Base-by-base conservation (phyloP, 2,113 vertebrate genomes). In the Galeopterus variegatus region DNA sequence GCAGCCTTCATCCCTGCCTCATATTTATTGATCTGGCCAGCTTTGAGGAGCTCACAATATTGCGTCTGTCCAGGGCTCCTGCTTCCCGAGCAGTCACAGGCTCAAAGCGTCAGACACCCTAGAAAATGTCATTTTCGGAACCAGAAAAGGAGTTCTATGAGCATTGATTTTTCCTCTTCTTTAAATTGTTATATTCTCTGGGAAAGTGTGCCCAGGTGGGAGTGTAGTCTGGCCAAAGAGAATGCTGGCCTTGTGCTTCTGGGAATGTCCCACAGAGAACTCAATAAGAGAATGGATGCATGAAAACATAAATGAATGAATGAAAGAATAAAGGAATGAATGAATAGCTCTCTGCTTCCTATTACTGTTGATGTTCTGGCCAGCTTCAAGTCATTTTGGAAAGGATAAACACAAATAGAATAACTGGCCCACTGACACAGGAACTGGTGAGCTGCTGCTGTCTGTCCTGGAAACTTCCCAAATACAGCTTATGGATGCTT, bases 21-120 rank as follows among this genome's bases (percentile, higher is more conserved):
- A 95, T 93, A 54, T 93, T 94, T 98, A 98, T 98, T 97, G 98
- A 98, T 98, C 96, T 93, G 98, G 87, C 98, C 96, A 91, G 98
- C 97, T 97, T 97, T 89, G 96, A 98, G 98, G 84, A 64, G 65
- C 97, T 98, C 72, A 23, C 93, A 67, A 98, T 81, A 95, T 45
- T 97, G 83, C 5, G 26, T 80, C 92, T 82, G 41, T 4, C 77
- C 56, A 54, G 69, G 64, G 14, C 72, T 28, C 88, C 8, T 1
- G 6, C 54, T 65, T 80, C 45, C 82, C 45, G 56, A 1, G 9
- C 31, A 3, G 94, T 62, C 77, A 15, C 19, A 0, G 88, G 95
- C 93, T 91, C 91, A 14, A 21, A 70, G 67, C 77, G 21, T 23
- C 1, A 0, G 95, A 82, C 65, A 3, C 4, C 0, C 79, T 5